Evolutionary conservation across 1,140 invertebrate genomes (phyloP).

Genomic region (Hirudo medicinalis): DNA sequence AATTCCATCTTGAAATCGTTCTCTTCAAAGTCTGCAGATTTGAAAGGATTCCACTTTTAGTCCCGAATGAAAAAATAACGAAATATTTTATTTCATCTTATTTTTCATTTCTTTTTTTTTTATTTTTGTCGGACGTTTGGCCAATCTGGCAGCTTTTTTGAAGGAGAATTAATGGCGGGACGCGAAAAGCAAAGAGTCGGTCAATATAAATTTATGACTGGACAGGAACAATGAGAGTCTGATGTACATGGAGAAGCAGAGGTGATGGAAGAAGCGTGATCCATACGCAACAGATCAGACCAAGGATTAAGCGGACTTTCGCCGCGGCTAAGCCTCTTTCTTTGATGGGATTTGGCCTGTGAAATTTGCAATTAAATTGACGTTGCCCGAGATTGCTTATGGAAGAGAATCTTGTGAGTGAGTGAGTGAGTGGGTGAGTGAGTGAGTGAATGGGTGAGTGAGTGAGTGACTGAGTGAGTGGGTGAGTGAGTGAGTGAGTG

Average conservation of each 20-base stretch:
- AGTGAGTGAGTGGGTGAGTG: not conserved
- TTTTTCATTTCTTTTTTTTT: too few species aligned
- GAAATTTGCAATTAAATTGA: conserved; percentile 21
- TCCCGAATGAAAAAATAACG: too few species aligned
- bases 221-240: too few species aligned
- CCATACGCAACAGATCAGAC: conserved; percentile 15
- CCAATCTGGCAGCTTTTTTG: too few species aligned
- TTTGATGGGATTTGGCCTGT: conserved; percentile 19
- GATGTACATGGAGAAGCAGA: not conserved
- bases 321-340: conserved; percentile 18
- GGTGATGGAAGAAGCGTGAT: conserved; percentile 10
- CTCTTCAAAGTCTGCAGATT: too few species aligned
- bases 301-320: conserved; percentile 16
- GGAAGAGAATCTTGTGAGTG: not conserved
- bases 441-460: not conserved
- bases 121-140: too few species aligned
- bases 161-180: too few species aligned
- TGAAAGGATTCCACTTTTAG: too few species aligned
- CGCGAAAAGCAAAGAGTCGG: too few species aligned
- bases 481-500: not conserved
- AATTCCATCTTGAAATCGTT: too few species aligned
- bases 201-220: too few species aligned
- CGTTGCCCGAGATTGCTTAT: conserved; percentile 11
- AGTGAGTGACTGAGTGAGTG: not conserved
- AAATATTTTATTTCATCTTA: too few species aligned